A percentile compares a stretch with the other conserved stretches of the same genome.
phyloP scores from a whole-genome alignment of 2,888 invertebrate genomes.

The Pseudococcus longispinus region DNA sequence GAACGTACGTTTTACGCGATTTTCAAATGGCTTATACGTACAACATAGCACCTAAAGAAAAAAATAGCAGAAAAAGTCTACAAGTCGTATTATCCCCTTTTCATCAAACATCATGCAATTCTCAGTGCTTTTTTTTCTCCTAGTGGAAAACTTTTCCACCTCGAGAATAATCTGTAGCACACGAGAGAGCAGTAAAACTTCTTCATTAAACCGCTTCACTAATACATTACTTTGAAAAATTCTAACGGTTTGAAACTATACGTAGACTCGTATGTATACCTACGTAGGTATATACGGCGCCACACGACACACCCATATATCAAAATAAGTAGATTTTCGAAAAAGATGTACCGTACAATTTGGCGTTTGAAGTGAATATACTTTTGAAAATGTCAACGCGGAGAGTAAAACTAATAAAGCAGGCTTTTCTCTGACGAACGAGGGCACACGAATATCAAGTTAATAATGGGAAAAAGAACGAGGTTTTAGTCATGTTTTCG shows the following conservation, averaged over 20 bases:
- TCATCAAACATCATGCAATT: neutral
- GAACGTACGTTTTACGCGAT: neutral
- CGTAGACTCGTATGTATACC: neutral
- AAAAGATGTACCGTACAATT: neutral
- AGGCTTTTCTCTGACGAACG: neutral
- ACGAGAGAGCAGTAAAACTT: neutral
- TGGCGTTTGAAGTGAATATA: neutral
- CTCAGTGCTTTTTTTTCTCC: neutral
- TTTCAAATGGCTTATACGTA: neutral
- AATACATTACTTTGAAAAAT: neutral
- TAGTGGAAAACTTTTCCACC: neutral
- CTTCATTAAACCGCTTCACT: neutral
- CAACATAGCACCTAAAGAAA: neutral
- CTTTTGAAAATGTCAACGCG: constrained; percentile 15
- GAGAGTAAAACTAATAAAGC: neutral
- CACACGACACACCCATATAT: neutral
- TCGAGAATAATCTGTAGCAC: neutral
- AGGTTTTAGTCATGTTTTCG: neutral
- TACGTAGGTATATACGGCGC: neutral
- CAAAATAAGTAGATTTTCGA: neutral
- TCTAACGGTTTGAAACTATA: neutral
- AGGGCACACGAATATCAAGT: neutral
- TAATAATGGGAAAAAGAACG: neutral
- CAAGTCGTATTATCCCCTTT: neutral
- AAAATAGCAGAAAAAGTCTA: neutral